Evolutionary conservation across 1,140 invertebrate genomes (phyloP).

Genomic region (Trichonephila clavata): DNA sequence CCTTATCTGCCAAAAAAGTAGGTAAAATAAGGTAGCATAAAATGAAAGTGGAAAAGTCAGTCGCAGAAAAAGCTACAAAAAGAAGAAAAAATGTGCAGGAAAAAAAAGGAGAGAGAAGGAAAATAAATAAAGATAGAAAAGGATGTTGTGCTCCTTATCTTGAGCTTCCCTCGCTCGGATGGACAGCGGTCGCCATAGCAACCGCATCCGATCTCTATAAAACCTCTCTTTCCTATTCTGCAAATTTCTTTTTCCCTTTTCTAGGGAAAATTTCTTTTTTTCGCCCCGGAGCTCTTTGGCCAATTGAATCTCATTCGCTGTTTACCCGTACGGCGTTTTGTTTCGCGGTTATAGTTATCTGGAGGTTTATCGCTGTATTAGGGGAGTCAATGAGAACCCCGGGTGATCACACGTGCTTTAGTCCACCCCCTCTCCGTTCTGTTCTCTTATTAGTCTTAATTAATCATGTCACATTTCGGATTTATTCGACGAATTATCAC

Average conservation of each 20-base stretch:
- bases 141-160: constrained; percentile 75
- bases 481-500: constrained; percentile 53
- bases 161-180: constrained; percentile 68
- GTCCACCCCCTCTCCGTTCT: background rate
- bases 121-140: constrained; percentile 72
- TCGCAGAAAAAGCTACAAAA: constrained; percentile 51
- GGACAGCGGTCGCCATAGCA: constrained; percentile 71
- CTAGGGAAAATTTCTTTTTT: constrained; percentile 22
- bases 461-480: constrained; percentile 60
- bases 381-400: constrained; percentile 64
- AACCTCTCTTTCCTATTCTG: constrained; percentile 75
- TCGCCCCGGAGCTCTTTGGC: constrained; percentile 52
- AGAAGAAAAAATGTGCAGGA: background rate
- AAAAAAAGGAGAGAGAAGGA: background rate
- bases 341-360: constrained; percentile 72
- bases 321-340: constrained; percentile 74
- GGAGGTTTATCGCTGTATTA: constrained; percentile 72
- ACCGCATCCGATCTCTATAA: constrained; percentile 76
- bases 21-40: constrained; percentile 72
- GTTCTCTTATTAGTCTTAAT: constrained; percentile 56
- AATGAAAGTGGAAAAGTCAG: constrained; percentile 68
- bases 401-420: background rate
- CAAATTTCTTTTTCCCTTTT: constrained; percentile 66
- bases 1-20: constrained; percentile 72
- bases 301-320: constrained; percentile 75